A percentile compares a stretch with the other conserved stretches of the same genome.
These are phyloP conservation scores for Octopus sinensis DNA, from an alignment of 1,140 invertebrate genomes.

Conservation along the genomic window DNA sequence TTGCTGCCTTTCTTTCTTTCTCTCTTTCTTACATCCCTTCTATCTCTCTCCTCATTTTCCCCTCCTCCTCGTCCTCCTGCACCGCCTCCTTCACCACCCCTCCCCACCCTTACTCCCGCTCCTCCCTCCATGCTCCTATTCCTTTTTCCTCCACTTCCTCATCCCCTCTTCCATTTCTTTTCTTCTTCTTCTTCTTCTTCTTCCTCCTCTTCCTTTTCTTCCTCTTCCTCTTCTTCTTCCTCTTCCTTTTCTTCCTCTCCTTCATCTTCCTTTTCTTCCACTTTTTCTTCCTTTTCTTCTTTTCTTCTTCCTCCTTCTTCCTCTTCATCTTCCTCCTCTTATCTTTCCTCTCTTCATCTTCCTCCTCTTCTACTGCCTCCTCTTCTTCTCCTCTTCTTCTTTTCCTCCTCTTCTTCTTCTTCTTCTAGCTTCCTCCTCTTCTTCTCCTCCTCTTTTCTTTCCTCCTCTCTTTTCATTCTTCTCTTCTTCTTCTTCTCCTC, in stretches of 20 bases:
- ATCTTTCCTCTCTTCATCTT: no score
- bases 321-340: no score
- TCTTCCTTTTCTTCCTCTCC: background rate
- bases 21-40: background rate
- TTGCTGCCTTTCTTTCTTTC: background rate
- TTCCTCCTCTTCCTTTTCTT: background rate
- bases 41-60: background rate
- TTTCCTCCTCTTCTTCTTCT: no score
- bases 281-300: no score
- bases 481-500: no score
- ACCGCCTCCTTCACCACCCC: background rate
- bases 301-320: no score
- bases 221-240: background rate
- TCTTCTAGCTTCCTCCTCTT: no score
- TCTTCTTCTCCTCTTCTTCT: no score
- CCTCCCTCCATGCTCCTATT: background rate
- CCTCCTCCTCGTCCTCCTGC: background rate
- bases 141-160: background rate
- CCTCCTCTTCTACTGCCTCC: no score
- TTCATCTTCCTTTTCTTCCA: no score
- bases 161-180: background rate
- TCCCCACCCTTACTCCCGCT: background rate
- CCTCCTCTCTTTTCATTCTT: no score
- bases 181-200: background rate
- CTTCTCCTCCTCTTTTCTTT: no score